Evolutionary conservation across 64 coral and sea anemone species (phyloP), one percentile per base, ranked within the genome.

Genomic region (Pachyseris speciosa): DNA sequence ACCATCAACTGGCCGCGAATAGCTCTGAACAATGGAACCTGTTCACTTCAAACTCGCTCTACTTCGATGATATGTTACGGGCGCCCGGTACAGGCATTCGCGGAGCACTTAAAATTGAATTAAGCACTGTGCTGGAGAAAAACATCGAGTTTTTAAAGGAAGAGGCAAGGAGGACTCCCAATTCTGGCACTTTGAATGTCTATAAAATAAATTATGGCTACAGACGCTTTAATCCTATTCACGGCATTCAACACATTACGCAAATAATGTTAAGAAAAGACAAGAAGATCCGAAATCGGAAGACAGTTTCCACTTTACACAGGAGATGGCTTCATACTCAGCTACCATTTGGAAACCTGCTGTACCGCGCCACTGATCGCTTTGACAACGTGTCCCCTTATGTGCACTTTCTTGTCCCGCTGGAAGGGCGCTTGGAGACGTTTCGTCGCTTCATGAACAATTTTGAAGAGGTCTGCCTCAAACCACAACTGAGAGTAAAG

Each of bases 191-290:
- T 84, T 51, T 95, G 20, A 77, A 92, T 19, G 59, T 89, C 39
- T 83, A 88, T 17, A 89, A 95, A 73, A 37, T 98, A 19, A 98
- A 98, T 81, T 85, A 95, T 41, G 96, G 93, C 16, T 98, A 98
- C 27, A 92, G 91, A 16, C 68, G 96, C 24, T 57, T 92, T 34
- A 78, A 88, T 32, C 96, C 96, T 10, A 19, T 91, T 7, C 88
- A 92, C 5, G 96, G 96, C 4, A 66, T 80, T 5, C 93, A 98
- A 74, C 92, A 98, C 52, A 65, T 92, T 15, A 64, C 95, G 66
- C 93, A 98, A 68, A 67, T 95, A 73, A 72, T 83, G 25, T 85
- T 98, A 75, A 94, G 85, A 53, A 88, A 68, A 44, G 75, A 88
- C 34, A 93, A 90, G 4, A 93, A 95, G 7, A 5, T 32, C 5